These are phyloP conservation scores for Hoplodrina ambigua DNA, from an alignment of 2,888 invertebrate species.

Conservation along the genomic window DNA sequence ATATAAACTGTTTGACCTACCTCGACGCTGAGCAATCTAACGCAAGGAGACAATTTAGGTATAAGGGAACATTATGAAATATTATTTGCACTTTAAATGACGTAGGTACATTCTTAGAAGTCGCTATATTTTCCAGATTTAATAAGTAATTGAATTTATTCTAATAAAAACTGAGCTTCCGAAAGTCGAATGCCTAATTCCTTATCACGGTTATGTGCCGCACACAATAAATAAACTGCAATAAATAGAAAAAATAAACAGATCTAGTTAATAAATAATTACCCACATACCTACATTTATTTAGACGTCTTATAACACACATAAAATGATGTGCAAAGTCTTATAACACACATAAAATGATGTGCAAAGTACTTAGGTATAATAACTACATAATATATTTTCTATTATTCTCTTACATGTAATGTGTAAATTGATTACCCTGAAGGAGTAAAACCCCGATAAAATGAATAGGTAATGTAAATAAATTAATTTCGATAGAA, in stretches of 20 bases:
- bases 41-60: slow-evolving; percentile 46
- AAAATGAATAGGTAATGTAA: slow-evolving; percentile 80
- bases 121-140: slow-evolving; percentile 23
- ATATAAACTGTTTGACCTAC: slow-evolving; percentile 55
- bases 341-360: slow-evolving; percentile 70
- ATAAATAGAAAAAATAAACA: slow-evolving; percentile 28
- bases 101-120: slow-evolving; percentile 24
- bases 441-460: slow-evolving; percentile 88
- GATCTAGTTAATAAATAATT: slow-evolving; percentile 23
- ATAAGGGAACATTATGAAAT: slow-evolving; percentile 38
- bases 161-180: slow-evolving; percentile 56
- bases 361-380: slow-evolving; percentile 77
- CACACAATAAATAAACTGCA: slow-evolving; percentile 41
- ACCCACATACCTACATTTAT: slow-evolving; percentile 45
- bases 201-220: slow-evolving; percentile 29
- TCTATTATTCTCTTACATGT: slow-evolving; percentile 77
- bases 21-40: slow-evolving; percentile 57
- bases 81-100: slow-evolving; percentile 54
- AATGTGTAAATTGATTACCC: slow-evolving; percentile 80
- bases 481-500: slow-evolving; percentile 82
- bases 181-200: slow-evolving; percentile 55
- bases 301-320: slow-evolving; percentile 69
- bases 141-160: slow-evolving; percentile 15
- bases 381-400: slow-evolving; percentile 71
- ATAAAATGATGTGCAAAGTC: slow-evolving; percentile 76